Conservation (phyloP, 2,113 vertebrate genomes). For the Delphinapterus leucas region DNA sequence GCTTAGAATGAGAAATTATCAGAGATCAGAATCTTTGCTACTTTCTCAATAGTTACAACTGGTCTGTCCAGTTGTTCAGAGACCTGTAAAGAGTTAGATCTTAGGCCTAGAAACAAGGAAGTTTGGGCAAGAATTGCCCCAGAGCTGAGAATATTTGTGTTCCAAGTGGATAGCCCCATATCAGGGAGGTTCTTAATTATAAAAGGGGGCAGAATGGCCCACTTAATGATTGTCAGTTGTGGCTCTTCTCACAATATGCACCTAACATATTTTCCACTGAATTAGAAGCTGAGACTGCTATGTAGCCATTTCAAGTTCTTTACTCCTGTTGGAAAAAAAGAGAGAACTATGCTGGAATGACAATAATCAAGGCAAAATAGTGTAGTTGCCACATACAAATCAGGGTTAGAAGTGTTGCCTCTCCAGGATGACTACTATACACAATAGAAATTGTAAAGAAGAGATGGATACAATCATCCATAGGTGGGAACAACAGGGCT, state of each 20-base stretch:
- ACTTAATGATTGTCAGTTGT: neutral
- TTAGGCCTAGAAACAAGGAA: neutral
- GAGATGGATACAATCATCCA: neutral
- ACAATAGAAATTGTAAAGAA: neutral
- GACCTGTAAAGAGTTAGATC: neutral
- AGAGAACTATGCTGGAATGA: neutral
- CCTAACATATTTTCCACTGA: neutral
- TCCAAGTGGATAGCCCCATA: neutral
- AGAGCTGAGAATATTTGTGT: neutral
- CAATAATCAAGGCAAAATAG: neutral
- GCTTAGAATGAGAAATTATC: neutral
- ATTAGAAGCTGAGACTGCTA: neutral
- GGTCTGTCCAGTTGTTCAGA: neutral
- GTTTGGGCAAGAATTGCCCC: neutral
- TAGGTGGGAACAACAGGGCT: neutral
- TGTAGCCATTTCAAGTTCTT: neutral
- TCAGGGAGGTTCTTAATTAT: neutral
- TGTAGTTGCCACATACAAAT: neutral
- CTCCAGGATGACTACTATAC: neutral
- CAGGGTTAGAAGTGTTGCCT: neutral
- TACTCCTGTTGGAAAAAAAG: neutral
- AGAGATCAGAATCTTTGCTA: neutral
- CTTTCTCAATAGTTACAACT: neutral
- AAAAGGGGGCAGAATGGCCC: neutral
- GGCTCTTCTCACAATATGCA: neutral